A percentile compares a stretch with the other conserved stretches of the same genome.
phyloP scores from a whole-genome alignment of 2,797 vertebrate genomes.

The Gallinago solitaria region DNA sequence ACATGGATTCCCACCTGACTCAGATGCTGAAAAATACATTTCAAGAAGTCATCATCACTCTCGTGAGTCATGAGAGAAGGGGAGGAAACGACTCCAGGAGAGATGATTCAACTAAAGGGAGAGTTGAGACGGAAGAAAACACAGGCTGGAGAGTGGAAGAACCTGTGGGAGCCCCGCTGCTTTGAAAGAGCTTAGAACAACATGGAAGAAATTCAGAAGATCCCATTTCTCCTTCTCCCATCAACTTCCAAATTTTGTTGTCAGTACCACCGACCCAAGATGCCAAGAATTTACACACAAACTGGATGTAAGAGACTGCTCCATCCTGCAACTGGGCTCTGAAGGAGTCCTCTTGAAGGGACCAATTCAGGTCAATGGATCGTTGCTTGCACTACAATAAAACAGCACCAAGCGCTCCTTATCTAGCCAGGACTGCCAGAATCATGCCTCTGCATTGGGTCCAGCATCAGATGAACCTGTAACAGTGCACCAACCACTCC shows the following conservation, averaged over 20 bases:
- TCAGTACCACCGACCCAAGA: not conserved
- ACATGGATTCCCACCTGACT: conserved; percentile 24
- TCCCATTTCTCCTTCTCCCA: not conserved
- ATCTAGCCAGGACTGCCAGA: not conserved
- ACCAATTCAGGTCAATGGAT: not conserved
- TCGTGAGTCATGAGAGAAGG: conserved; percentile 41
- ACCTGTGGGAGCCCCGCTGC: not conserved
- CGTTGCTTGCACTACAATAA: not conserved
- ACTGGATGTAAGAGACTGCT: not conserved
- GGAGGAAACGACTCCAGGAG: conserved; percentile 9
- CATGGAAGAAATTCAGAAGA: not conserved
- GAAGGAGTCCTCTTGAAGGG: not conserved
- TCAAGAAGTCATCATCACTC: conserved; percentile 17
- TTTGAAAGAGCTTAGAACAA: not conserved
- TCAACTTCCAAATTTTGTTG: not conserved
- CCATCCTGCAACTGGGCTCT: accelerated
- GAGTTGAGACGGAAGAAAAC: not conserved
- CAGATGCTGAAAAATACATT: conserved; percentile 16
- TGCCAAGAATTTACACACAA: not conserved
- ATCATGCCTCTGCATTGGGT: not conserved
- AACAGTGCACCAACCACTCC: not conserved
- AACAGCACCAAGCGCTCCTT: not conserved
- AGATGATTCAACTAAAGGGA: conserved; percentile 48
- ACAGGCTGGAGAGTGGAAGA: not conserved
- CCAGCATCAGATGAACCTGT: not conserved